Percentiles rank a stretch among this genome's conserved stretches.
These are phyloP conservation scores for Thumatha senex DNA, from an alignment of 2,888 invertebrate species.

Conservation along the genomic window DNA sequence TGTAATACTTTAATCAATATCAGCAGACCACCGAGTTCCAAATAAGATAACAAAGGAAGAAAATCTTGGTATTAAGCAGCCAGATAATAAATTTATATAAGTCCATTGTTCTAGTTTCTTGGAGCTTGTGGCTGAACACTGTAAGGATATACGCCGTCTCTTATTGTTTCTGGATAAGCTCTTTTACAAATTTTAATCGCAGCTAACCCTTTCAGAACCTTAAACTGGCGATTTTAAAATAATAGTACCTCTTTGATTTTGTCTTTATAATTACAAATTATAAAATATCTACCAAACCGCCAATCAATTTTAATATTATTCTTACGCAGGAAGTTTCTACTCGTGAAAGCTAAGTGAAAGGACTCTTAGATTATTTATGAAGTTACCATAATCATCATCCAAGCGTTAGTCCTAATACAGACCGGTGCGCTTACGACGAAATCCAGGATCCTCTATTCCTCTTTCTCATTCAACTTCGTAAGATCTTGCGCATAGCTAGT, in stretches of 20 bases:
- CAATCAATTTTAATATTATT: too few relatives aligned
- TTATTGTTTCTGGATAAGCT: conserved; percentile 9
- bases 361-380: too few relatives aligned
- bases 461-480: too few relatives aligned
- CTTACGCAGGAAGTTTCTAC: too few relatives aligned
- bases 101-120: conserved; percentile 6
- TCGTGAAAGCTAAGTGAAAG: too few relatives aligned
- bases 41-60: conserved; percentile 4
- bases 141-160: neutral
- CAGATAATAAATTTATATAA: conserved; percentile 6
- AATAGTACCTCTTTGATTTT: neutral
- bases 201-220: neutral
- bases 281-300: neutral
- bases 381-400: too few relatives aligned
- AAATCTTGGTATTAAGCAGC: conserved; percentile 2
- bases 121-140: neutral
- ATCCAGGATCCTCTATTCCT: too few relatives aligned
- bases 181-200: conserved; percentile 4
- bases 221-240: neutral
- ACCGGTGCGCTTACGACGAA: too few relatives aligned
- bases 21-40: neutral
- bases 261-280: neutral
- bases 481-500: too few relatives aligned
- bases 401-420: too few relatives aligned
- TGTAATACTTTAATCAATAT: neutral